These are phyloP conservation scores for Pristionchus japonicus DNA, from an alignment of 2,888 invertebrate genomes.

Conservation along the genomic window DNA sequence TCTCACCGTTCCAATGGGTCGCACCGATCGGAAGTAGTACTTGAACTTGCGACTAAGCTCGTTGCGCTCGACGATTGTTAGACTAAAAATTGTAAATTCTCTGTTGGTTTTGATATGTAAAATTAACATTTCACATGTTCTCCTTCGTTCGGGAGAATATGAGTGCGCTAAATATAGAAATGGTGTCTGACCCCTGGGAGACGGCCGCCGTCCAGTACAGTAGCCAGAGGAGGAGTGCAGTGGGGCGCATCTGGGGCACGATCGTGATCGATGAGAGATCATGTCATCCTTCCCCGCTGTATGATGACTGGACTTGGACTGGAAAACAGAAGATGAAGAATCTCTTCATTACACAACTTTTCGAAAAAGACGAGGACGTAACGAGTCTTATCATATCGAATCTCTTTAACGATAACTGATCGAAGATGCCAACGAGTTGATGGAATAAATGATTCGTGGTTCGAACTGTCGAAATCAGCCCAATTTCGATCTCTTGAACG, in stretches of 20 bases:
- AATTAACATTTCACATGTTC: no score
- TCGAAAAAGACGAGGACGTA: no score
- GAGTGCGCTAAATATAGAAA: neutral
- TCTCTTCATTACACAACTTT: no score
- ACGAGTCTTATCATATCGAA: no score
- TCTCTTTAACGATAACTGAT: no score
- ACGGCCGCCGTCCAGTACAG: conserved; percentile 14
- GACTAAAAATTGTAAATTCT: conserved; percentile 50
- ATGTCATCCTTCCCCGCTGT: neutral
- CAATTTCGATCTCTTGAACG: neutral
- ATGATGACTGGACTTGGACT: neutral
- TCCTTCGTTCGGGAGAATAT: no score
- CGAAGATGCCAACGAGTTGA: no score
- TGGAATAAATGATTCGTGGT: neutral
- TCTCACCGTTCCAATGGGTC: conserved; percentile 60
- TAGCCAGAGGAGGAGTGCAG: neutral
- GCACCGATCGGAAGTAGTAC: conserved; percentile 68
- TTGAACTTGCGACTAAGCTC: conserved; percentile 71
- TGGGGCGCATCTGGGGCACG: conserved; percentile 38
- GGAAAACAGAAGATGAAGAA: no score
- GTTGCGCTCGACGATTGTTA: conserved; percentile 66
- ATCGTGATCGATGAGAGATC: conserved; percentile 11
- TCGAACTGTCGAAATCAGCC: neutral
- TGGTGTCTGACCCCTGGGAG: neutral
- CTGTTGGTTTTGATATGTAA: no score